Conservation (phyloP, 1,140 invertebrate genomes). For the Diachasma alloeum region DNA sequence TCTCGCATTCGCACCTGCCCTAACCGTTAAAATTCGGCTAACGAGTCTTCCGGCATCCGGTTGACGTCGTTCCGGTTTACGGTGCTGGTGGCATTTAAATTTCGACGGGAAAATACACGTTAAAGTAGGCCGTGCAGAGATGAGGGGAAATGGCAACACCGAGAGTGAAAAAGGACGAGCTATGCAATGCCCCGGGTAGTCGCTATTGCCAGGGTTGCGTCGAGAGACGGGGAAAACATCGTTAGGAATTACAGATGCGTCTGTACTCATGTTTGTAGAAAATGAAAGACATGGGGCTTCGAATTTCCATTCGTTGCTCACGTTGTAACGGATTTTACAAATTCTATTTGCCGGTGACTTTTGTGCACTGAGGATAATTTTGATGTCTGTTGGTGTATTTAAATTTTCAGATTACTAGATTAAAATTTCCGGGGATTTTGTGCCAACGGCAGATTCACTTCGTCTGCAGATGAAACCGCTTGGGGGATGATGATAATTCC, state of each 20-base stretch:
- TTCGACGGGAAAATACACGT: background rate
- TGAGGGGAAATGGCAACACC: background rate
- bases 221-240: slow-evolving; percentile 7
- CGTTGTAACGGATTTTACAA: background rate
- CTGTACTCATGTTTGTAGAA: background rate
- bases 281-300: background rate
- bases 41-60: slow-evolving; percentile 11
- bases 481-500: background rate
- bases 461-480: background rate
- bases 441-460: background rate
- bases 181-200: background rate
- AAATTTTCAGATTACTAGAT: background rate
- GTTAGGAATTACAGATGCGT: background rate
- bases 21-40: slow-evolving; percentile 6
- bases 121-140: background rate
- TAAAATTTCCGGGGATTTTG: background rate
- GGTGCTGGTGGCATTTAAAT: background rate
- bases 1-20: background rate
- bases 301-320: background rate
- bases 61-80: background rate
- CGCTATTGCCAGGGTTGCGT: background rate
- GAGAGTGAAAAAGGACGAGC: background rate
- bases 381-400: background rate
- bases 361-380: too few species aligned
- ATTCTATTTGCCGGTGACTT: background rate